Evolutionary conservation across 2,797 vertebrate species (phyloP), one percentile per base, ranked within the genome.

Genomic region (Apogon hyalosoma): DNA sequence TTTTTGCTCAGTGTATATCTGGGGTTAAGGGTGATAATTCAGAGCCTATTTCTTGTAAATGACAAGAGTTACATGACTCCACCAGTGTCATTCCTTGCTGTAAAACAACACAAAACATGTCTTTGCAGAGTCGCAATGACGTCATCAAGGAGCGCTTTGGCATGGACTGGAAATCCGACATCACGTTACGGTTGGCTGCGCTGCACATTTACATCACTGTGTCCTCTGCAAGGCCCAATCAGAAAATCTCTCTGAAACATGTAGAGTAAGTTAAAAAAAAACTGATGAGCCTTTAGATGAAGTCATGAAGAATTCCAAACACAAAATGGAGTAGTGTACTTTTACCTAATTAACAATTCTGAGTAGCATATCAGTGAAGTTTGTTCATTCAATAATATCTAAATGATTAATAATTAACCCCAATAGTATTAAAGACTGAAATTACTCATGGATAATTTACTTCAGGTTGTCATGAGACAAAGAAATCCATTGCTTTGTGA

Each of bases 121-220:
- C 59, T 39, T 61, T 40, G 66, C 93, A 99, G 98, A 98, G 95
- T 90, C 97, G 98, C 71, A 99, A 99, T 4, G 98, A 99, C 40
- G 97, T 99, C 82, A 99, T 99, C 90, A 95, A 97, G 76, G 98
- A 99, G 77, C 97, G 97, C 51, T 97, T 96, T 59, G 95, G 96
- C 81, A 94, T 95, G 75, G 97, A 99, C 80, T 96, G 97, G 93
- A 98, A 96, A 84, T 96, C 96, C 0, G 97, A 99, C 82, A 83
- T 98, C 91, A 96, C 96, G 56, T 93, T 99, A 86, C 94, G 93
- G 79, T 87, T 99, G 85, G 96, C 97, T 51, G 98, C 98, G 7
- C 96, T 99, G 56, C 97, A 99, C 85, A 98, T 99, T 89, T 98
- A 96, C 90, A 99, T 99, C 94, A 98, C 97, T 2, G 97, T 99